These are phyloP conservation scores for Chloropsis hardwickii DNA, from an alignment of 2,113 vertebrate genomes.

Conservation along the genomic window DNA sequence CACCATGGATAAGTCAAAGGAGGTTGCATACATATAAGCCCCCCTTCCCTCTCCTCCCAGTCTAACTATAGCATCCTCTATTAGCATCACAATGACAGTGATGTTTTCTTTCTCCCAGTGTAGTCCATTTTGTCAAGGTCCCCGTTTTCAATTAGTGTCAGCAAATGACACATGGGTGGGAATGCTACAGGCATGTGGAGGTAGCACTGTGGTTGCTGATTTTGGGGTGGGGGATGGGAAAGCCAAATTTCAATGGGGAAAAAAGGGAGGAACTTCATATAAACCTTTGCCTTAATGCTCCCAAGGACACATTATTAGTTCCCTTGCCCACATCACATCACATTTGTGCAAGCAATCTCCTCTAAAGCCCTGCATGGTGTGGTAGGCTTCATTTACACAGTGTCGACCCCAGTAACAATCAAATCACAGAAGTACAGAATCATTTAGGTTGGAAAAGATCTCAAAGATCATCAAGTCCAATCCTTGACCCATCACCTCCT, in stretches of 20 bases:
- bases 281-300: background rate
- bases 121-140: conserved; percentile 20
- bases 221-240: background rate
- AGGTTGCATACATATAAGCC: background rate
- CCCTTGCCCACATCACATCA: background rate
- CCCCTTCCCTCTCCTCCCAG: background rate
- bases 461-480: background rate
- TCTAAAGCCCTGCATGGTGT: background rate
- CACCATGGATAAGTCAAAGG: background rate
- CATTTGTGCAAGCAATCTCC: background rate
- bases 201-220: background rate
- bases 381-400: background rate
- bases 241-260: background rate
- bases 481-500: background rate
- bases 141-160: background rate
- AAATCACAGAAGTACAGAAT: background rate
- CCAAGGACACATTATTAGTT: background rate
- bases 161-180: background rate
- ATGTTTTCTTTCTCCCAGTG: conserved; percentile 27
- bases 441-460: background rate
- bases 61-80: background rate
- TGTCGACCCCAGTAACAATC: background rate
- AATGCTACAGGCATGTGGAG: background rate
- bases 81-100: conserved; percentile 50
- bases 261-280: background rate